phyloP scores from a whole-genome alignment of 2,113 vertebrate genomes.

The Otis tarda region DNA sequence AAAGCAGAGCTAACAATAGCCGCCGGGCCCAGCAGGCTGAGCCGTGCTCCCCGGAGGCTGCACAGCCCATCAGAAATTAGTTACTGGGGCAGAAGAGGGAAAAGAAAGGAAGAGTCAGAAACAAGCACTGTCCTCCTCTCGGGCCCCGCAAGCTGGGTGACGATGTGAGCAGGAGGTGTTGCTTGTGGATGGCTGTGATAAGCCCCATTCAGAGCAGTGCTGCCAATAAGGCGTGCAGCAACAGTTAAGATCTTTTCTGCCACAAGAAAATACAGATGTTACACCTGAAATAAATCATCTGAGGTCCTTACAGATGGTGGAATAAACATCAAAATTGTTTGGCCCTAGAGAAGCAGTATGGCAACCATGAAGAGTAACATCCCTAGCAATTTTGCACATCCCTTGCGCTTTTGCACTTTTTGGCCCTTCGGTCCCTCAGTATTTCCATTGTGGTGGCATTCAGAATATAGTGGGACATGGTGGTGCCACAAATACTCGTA shows the following conservation, averaged over 20 bases:
- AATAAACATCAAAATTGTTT: neutral
- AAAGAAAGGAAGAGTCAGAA: neutral
- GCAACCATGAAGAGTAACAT: neutral
- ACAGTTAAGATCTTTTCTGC: neutral
- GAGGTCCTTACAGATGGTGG: neutral
- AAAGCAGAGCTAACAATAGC: constrained; percentile 1
- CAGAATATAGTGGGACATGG: neutral
- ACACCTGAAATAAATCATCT: neutral
- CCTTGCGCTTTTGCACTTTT: no score
- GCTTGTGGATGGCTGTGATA: neutral
- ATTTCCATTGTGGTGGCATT: neutral
- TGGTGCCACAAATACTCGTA: neutral
- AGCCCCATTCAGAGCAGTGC: neutral
- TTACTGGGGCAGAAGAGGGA: neutral
- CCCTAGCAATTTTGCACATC: neutral
- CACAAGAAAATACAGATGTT: neutral
- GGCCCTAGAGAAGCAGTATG: neutral
- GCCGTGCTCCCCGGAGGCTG: fast-evolving
- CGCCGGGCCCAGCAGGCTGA: neutral
- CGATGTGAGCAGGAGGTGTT: fast-evolving
- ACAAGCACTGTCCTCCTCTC: neutral
- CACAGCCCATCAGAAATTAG: neutral
- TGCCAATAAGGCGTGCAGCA: neutral
- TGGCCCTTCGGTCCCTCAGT: fast-evolving
- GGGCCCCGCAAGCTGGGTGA: fast-evolving